Conservation (phyloP, 2,888 invertebrate genomes). For the Drosophila anomelani region DNA sequence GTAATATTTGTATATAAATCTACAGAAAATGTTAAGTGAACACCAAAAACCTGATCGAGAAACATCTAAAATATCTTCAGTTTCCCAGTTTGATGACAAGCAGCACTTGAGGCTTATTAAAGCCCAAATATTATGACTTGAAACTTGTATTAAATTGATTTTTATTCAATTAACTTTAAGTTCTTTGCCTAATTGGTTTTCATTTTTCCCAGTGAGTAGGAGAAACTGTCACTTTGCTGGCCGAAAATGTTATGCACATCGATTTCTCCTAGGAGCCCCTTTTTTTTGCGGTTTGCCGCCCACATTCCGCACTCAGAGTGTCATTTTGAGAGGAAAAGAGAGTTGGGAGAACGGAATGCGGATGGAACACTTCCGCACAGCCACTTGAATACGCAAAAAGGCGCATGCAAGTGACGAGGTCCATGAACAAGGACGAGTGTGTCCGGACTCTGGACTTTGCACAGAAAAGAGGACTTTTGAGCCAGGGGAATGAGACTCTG, state of each 20-base stretch:
- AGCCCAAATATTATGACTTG: neutral
- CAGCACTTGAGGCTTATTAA: too few species aligned
- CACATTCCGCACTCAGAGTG: conserved; percentile 53
- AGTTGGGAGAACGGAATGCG: neutral
- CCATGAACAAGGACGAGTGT: conserved; percentile 51
- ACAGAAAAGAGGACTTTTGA: conserved; percentile 1
- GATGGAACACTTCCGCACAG: conserved; percentile 69
- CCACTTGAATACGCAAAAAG: conserved; percentile 77
- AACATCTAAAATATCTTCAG: neutral
- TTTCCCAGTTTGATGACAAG: neutral
- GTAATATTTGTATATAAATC: too few species aligned
- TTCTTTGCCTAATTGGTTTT: neutral
- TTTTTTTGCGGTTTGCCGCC: conserved; percentile 63
- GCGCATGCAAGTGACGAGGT: conserved; percentile 75
- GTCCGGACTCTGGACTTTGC: conserved; percentile 33
- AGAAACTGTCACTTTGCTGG: neutral
- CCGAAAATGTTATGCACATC: conserved; percentile 51
- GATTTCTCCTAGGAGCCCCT: conserved; percentile 51
- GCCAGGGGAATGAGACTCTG: conserved; percentile 18
- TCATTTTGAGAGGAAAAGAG: conserved; percentile 53
- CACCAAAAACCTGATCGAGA: neutral
- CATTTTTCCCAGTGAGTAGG: conserved; percentile 5
- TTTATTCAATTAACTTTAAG: neutral
- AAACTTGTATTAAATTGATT: too few species aligned
- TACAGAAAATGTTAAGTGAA: too few species aligned